These are phyloP conservation scores for Caenorhabditis latens DNA, from an alignment of 1,140 invertebrate genomes.

Conservation along the genomic window DNA sequence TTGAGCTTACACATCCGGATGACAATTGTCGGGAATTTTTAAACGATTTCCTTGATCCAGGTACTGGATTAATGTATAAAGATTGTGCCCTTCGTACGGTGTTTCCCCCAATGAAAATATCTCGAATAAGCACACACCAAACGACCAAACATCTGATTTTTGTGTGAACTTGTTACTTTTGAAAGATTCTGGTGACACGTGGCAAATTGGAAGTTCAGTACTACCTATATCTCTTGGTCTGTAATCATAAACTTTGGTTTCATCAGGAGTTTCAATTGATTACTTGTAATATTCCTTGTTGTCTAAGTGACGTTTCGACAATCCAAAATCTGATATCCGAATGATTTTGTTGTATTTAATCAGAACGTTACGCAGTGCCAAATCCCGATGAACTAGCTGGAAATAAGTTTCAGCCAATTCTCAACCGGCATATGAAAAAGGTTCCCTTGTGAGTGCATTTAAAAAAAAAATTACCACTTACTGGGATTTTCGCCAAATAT, in stretches of 20 bases:
- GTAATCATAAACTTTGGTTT: neutral
- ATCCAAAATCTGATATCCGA: slow-evolving; percentile 10
- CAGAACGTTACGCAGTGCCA: slow-evolving; percentile 12
- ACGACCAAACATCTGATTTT: slow-evolving; percentile 29
- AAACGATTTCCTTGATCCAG: neutral
- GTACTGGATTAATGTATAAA: neutral
- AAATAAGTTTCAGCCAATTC: neutral
- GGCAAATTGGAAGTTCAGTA: neutral
- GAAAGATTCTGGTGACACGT: neutral
- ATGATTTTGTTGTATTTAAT: slow-evolving; percentile 1
- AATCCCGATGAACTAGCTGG: slow-evolving; percentile 8
- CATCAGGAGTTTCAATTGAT: no score
- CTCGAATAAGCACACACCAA: neutral
- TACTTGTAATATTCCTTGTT: neutral
- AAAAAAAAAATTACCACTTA: neutral
- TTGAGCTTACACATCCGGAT: neutral
- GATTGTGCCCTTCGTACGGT: neutral
- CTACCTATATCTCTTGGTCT: neutral
- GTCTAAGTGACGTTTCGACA: neutral
- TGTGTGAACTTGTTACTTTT: neutral
- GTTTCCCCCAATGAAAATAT: slow-evolving; percentile 10
- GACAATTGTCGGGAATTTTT: neutral
- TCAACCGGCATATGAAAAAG: no score
- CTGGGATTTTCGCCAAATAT: neutral
- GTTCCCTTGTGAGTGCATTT: neutral